Percentiles rank a stretch among this genome's conserved stretches.
Evolutionary conservation across 2,888 invertebrate genomes (phyloP).

Genomic region (Eilema depressum): DNA sequence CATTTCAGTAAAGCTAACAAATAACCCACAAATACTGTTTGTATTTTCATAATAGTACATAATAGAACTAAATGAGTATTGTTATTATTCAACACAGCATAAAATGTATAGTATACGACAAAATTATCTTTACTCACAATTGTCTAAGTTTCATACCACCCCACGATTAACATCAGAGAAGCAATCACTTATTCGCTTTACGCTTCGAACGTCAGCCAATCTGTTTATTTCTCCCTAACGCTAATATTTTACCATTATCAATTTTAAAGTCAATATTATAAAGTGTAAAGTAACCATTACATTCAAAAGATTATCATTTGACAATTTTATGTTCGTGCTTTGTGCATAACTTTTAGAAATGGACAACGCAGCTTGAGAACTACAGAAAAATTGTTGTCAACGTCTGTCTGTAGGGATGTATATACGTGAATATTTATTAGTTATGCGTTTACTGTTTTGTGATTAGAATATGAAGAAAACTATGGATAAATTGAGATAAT

Average conservation of each 20-base stretch:
- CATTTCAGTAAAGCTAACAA: neutral
- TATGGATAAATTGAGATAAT: neutral
- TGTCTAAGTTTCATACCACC: conserved; percentile 43
- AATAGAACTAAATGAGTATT: neutral
- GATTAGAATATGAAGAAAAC: neutral
- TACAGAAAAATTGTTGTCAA: conserved; percentile 34
- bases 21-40: neutral
- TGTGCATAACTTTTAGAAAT: conserved; percentile 41
- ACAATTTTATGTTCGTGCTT: conserved; percentile 55
- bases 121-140: conserved; percentile 31
- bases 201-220: conserved; percentile 41
- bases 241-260: conserved; percentile 49
- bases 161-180: conserved; percentile 46
- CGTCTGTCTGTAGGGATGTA: conserved; percentile 1
- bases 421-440: neutral
- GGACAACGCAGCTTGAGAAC: conserved; percentile 44
- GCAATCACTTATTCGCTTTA: conserved; percentile 46
- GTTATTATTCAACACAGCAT: neutral
- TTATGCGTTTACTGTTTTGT: neutral
- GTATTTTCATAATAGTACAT: neutral
- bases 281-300: conserved; percentile 56
- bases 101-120: neutral
- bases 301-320: conserved; percentile 55
- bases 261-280: conserved; percentile 55
- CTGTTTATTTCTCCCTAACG: conserved; percentile 48